phyloP scores from a whole-genome alignment of 2,888 invertebrate species.

The Neoaliturus tenellus region DNA sequence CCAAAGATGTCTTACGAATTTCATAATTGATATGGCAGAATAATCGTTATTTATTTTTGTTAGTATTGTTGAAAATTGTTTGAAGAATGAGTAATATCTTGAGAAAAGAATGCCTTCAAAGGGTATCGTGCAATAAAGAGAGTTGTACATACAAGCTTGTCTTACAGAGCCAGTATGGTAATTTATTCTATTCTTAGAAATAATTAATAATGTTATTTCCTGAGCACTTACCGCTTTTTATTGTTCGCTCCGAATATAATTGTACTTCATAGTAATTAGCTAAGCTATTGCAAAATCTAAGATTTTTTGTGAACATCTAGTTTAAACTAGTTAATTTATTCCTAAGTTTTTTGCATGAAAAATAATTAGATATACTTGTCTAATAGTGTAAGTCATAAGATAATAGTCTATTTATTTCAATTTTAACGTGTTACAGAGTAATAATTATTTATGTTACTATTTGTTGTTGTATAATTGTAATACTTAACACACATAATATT shows the following conservation, averaged over 20 bases:
- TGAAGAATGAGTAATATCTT: background rate
- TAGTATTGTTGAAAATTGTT: background rate
- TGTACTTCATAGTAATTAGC: slow-evolving; percentile 15
- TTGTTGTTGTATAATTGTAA: background rate
- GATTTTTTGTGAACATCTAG: background rate
- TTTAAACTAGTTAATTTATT: slow-evolving; percentile 8
- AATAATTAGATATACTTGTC: background rate
- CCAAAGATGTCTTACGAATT: slow-evolving; percentile 52
- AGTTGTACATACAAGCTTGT: slow-evolving; percentile 23
- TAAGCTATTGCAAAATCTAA: background rate
- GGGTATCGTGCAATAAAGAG: slow-evolving; percentile 39
- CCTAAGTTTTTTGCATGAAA: background rate
- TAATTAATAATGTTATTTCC: background rate
- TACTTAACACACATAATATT: background rate
- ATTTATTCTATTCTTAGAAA: background rate
- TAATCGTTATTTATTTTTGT: slow-evolving; percentile 25
- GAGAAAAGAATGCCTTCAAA: slow-evolving; percentile 47
- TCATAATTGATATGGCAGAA: background rate
- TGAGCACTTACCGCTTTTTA: background rate
- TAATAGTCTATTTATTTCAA: background rate
- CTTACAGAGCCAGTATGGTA: slow-evolving; percentile 1
- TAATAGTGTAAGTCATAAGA: background rate
- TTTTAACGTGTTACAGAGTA: background rate
- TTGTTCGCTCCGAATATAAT: background rate
- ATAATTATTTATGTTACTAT: background rate